Evolutionary conservation across 2,797 vertebrate species (phyloP), one percentile per base, ranked within the genome.

Genomic region (Tolypeutes matacus): DNA sequence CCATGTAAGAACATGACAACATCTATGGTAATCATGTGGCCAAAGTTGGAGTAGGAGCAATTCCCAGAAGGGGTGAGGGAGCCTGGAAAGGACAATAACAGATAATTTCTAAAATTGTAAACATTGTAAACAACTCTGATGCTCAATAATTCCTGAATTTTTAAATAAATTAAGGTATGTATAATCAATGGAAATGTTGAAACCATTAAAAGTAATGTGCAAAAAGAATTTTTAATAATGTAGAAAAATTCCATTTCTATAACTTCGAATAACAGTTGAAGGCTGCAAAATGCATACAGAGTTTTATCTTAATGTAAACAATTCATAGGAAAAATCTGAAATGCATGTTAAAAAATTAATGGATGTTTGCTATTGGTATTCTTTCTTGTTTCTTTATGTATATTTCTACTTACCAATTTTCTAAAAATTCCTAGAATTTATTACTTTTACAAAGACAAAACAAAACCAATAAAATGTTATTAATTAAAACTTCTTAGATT

Each of bases 201-300:
- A 27, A 82, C 27, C 14, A 77, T 84, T 90, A 86, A 91, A 75
- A 81, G 2, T 51, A 76, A 76, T 70, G 13, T 72, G 80, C 65
- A 27, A 82, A 89, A 62, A 7, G 0, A 73, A 34, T 62, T 64
- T 80, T 87, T 39, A 86, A 25, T 36, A 85, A 39, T 90, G 27
- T 64, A 15, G 8, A 81, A 53, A 53, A 25, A 76, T 75, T 88
- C 2, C 31, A 81, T 91, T 85, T 77, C n/a, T 65, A 49, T 62
- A 91, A 84, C 7, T 87, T 93, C 11, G 93, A 89, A 92, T 72
- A 72, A 36, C 89, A 69, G 15, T 81, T 62, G 12, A 6, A 88
- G 2, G 42, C 89, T 75, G 7, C 17, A 53, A 80, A 89, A 69
- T 31, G 1, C 29, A 34, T 42, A 29, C 12, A 46, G 3, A 34